phyloP scores from a whole-genome alignment of 2,888 invertebrate species.

The Pseudoips prasinana region DNA sequence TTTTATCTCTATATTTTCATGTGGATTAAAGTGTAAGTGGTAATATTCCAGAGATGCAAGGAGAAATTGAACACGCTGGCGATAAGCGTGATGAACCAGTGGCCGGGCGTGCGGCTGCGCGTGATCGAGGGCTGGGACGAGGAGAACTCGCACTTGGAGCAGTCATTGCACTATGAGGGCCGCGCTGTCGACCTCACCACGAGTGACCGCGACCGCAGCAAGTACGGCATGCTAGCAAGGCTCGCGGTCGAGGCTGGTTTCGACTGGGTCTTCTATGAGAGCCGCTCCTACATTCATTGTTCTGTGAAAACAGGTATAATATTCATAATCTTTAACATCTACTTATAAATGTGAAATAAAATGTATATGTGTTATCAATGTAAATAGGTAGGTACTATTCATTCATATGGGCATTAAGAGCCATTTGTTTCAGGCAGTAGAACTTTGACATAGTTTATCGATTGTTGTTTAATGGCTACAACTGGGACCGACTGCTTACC shows the following conservation, averaged over 20 bases:
- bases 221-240: conserved; percentile 97
- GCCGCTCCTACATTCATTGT: conserved; percentile 96
- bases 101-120: conserved; percentile 96
- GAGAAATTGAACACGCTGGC: conserved; percentile 97
- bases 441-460: too few species aligned
- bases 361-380: too few species aligned
- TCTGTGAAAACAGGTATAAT: conserved; percentile 98
- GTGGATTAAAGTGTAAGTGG: conserved; percentile 3
- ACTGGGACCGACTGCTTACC: too few species aligned
- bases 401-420: too few species aligned
- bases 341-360: too few species aligned
- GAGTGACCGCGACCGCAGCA: conserved; percentile 94
- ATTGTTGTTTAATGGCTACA: too few species aligned
- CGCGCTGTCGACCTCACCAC: conserved; percentile 98
- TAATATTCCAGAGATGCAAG: conserved; percentile 92
- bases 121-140: conserved; percentile 99
- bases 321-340: too few species aligned
- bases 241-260: conserved; percentile 98
- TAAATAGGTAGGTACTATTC: too few species aligned
- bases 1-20: too few species aligned
- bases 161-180: conserved; percentile 98
- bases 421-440: too few species aligned
- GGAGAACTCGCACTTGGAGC: conserved; percentile 87
- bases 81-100: conserved; percentile 98
- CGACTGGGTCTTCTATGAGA: conserved; percentile 99